Evolutionary conservation across 53 echinoderm and acorn worm species (phyloP).

Genomic region (Echinometra lucunter): DNA sequence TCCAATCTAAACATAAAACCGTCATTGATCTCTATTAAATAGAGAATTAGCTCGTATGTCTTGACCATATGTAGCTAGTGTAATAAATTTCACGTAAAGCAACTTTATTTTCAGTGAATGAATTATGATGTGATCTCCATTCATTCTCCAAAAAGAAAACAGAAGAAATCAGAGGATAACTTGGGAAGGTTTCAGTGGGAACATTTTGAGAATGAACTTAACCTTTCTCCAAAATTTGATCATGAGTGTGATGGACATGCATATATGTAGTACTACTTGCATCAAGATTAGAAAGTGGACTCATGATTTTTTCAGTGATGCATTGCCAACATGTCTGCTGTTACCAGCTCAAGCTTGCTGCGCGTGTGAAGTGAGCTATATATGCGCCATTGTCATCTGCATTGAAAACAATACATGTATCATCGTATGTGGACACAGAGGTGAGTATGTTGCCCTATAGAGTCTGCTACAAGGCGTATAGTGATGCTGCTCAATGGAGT

Average conservation of each 20-base stretch:
- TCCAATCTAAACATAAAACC: neutral
- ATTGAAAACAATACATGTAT: neutral
- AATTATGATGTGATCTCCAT: neutral
- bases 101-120: neutral
- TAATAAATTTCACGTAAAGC: neutral
- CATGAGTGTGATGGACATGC: neutral
- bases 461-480: neutral
- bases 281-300: neutral
- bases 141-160: neutral
- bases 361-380: too few relatives aligned
- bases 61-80: neutral
- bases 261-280: neutral
- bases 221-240: neutral
- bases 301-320: neutral
- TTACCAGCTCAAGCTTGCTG: neutral
- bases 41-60: neutral
- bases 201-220: neutral
- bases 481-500: conserved; percentile 32
- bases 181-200: neutral
- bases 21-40: too few relatives aligned
- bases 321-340: neutral
- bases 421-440: neutral
- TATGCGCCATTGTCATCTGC: neutral
- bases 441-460: conserved; percentile 7
- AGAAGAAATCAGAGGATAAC: neutral